phyloP scores from a whole-genome alignment of 2,888 invertebrate genomes.

The Eumacrocentrus americanus region DNA sequence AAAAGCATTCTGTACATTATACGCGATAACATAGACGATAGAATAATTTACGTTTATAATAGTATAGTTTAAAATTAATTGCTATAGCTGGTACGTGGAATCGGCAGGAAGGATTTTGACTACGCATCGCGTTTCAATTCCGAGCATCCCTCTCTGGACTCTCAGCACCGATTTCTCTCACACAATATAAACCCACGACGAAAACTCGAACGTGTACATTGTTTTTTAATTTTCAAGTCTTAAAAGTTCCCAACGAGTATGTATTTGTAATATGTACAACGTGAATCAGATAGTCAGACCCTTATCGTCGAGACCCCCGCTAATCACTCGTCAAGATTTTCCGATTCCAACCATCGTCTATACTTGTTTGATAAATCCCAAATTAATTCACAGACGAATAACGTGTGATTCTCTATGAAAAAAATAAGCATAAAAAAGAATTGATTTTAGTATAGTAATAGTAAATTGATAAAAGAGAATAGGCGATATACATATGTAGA shows the following conservation, averaged over 20 bases:
- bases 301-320: slow-evolving; percentile 14
- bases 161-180: slow-evolving; percentile 26
- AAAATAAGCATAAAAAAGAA: neutral
- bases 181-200: too few species aligned
- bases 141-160: slow-evolving; percentile 32
- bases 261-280: neutral
- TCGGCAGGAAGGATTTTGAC: slow-evolving; percentile 42
- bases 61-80: slow-evolving; percentile 36
- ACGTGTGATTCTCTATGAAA: too few species aligned
- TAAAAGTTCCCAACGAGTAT: too few species aligned
- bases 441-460: neutral
- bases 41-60: slow-evolving; percentile 29
- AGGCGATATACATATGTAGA: neutral
- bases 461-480: neutral
- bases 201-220: too few species aligned
- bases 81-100: slow-evolving; percentile 41
- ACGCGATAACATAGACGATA: slow-evolving; percentile 38
- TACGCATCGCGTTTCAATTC: slow-evolving; percentile 36
- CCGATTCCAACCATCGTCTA: too few species aligned
- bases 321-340: slow-evolving; percentile 12
- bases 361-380: too few species aligned
- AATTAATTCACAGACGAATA: too few species aligned
- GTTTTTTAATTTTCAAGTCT: too few species aligned
- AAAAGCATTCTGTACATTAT: slow-evolving; percentile 38
- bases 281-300: slow-evolving; percentile 7